Conservation (phyloP, 2,113 vertebrate genomes). For the Phaethon lepturus region DNA sequence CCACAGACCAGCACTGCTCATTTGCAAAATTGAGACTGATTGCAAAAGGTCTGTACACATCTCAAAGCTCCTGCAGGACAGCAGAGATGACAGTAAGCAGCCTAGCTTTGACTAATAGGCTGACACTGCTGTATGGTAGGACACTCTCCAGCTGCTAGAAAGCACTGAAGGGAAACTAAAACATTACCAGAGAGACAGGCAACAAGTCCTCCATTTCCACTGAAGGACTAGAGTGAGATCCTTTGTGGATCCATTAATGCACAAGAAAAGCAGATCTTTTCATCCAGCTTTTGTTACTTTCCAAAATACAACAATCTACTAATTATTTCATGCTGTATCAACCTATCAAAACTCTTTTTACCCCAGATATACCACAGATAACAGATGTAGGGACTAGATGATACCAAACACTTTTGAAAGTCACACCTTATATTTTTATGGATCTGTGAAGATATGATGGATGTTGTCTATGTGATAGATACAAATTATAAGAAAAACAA, state of each 20-base stretch:
- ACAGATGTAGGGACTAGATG: neutral
- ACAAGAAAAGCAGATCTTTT: neutral
- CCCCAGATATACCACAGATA: neutral
- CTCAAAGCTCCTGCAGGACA: neutral
- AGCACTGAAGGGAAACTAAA: neutral
- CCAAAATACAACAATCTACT: neutral
- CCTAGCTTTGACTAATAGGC: neutral
- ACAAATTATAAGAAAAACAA: neutral
- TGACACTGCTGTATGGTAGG: neutral
- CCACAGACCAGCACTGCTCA: neutral
- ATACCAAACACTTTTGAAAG: neutral
- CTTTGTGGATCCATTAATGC: neutral
- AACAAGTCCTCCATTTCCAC: neutral
- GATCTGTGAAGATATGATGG: neutral
- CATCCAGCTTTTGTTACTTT: neutral
- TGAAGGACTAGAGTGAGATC: neutral
- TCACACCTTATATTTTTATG: neutral
- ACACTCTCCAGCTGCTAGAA: neutral
- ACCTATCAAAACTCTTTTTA: neutral
- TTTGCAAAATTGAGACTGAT: constrained; percentile 1
- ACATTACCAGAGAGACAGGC: neutral
- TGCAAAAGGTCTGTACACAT: neutral
- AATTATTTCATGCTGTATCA: neutral
- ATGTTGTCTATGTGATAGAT: neutral
- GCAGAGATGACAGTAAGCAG: neutral